phyloP scores from a whole-genome alignment of 1,140 invertebrate species.

The Ceratoteleas bidentatus region DNA sequence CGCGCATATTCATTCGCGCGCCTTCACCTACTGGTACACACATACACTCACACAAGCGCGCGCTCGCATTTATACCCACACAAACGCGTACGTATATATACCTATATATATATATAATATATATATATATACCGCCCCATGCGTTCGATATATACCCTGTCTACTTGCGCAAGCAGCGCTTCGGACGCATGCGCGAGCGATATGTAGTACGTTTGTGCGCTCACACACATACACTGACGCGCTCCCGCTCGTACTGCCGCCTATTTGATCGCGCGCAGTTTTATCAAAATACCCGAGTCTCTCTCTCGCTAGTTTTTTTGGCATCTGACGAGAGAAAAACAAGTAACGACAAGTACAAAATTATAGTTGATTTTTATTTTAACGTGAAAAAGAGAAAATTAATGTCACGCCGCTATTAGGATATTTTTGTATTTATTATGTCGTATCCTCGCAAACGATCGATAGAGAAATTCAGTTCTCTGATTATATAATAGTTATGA shows the following conservation, averaged over 20 bases:
- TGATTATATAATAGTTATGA: too few relatives aligned
- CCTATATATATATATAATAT: slow-evolving; percentile 6
- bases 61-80: neutral
- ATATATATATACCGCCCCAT: slow-evolving; percentile 19
- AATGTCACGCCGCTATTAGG: neutral
- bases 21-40: neutral
- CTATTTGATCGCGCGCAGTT: slow-evolving; percentile 18
- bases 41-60: neutral
- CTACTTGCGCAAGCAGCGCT: slow-evolving; percentile 66
- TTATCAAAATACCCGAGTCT: slow-evolving; percentile 20
- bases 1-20: slow-evolving; percentile 9
- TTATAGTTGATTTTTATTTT: slow-evolving; percentile 32
- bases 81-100: neutral
- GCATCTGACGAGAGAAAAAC: slow-evolving; percentile 36
- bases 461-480: too few relatives aligned
- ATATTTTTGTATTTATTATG: slow-evolving; percentile 1
- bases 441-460: neutral
- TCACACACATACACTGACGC: slow-evolving; percentile 6
- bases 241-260: neutral
- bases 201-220: slow-evolving; percentile 41
- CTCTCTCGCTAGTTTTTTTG: slow-evolving; percentile 37
- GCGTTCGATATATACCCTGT: slow-evolving; percentile 57
- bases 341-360: slow-evolving; percentile 38
- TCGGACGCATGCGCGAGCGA: slow-evolving; percentile 55
- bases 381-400: slow-evolving; percentile 12